Evolutionary conservation across 2,113 vertebrate genomes (phyloP), one percentile per base, ranked within the genome.

Genomic region (Willisornis vidua): DNA sequence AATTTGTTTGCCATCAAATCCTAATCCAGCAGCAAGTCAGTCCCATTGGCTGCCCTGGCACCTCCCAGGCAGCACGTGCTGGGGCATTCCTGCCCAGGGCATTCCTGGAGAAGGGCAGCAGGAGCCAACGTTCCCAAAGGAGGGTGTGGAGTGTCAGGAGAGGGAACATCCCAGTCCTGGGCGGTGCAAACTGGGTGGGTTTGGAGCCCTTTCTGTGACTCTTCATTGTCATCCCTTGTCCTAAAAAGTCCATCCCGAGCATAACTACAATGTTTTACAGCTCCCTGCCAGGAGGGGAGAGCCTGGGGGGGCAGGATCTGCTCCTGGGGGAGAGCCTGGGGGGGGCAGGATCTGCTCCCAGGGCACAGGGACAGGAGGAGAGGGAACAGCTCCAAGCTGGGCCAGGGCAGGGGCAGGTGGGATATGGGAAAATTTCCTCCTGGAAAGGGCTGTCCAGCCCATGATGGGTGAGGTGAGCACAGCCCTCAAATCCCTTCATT

Each of bases 191-290:
- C 29, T 0, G 1, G 31, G 7, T 7, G 25, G 29, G 28, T 33
- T 22, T 2, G 71, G 75, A 85, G 70, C 55, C 7, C 4, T 45
- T 48, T 20, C 67, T 7, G 0, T 16, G 35, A 46, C 15, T 7
- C 13, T 1, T 4, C 41, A 0, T 1, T 13, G 3, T 4, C 14
- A 19, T 35, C 13, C 17, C 11, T 9, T 8, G 7, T 0, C 10
- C 33, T 14, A 8, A 3, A 4, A 37, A 16, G 9, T 2, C 59
- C 33, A 7, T 7, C 66, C 66, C 33, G 57, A 24, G 37, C 55
- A 2, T 3, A 19, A 25, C 48, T 29, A n/a, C 55, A 6, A 0
- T 3, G 11, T 28, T 25, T 33, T 17, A 45, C 43, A 33, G 13
- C 61, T 19, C 61, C 61, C 61, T 62, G 62, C 4, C 39, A 65